Evolutionary conservation across 2,888 invertebrate genomes (phyloP).

Genomic region (Patella pellucida): DNA sequence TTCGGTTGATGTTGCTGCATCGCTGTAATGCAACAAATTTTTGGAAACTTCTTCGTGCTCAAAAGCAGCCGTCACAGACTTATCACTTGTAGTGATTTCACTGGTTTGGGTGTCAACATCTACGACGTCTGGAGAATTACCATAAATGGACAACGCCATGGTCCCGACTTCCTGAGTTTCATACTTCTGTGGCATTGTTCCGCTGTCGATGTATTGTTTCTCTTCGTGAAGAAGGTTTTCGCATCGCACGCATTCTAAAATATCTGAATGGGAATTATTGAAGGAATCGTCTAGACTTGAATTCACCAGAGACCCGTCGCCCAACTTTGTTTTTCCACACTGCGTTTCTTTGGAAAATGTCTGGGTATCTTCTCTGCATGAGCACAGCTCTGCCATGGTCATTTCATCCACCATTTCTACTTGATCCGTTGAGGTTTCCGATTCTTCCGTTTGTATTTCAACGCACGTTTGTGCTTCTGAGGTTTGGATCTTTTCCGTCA

Average conservation of each 20-base stretch:
- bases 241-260: constrained; percentile 29
- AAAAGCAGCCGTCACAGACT: constrained; percentile 49
- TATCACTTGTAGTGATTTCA: constrained; percentile 44
- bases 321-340: not conserved
- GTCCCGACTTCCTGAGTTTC: constrained; percentile 48
- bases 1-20: constrained; percentile 62
- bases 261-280: not conserved
- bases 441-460: constrained; percentile 44
- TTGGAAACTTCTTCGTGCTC: constrained; percentile 40
- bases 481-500: constrained; percentile 49
- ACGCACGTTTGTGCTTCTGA: constrained; percentile 58
- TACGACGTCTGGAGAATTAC: constrained; percentile 30
- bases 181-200: constrained; percentile 40
- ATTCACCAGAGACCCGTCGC: not conserved
- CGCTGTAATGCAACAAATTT: constrained; percentile 27
- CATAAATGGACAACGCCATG: constrained; percentile 50
- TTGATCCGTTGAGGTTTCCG: constrained; percentile 50
- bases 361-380: not conserved
- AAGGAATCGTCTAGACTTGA: not conserved
- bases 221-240: constrained; percentile 18
- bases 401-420: constrained; percentile 36
- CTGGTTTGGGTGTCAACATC: constrained; percentile 52
- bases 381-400: constrained; percentile 43
- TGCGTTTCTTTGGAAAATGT: constrained; percentile 16
- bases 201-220: constrained; percentile 35